Conservation (phyloP, 2,797 vertebrate species). For the Malacoraja senta region DNA sequence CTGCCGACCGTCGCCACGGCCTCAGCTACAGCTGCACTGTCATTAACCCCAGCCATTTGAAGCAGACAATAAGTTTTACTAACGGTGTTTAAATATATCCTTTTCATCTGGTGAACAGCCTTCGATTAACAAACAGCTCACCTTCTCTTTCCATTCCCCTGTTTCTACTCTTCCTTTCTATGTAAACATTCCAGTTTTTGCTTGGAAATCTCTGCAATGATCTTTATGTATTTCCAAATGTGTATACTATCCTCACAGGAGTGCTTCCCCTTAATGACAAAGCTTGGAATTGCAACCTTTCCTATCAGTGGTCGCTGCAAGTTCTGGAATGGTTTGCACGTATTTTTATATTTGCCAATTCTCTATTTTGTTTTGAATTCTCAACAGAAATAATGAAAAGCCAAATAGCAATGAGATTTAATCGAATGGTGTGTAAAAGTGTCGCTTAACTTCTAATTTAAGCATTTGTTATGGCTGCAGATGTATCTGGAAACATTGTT, state of each 20-base stretch:
- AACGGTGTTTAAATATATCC: not conserved
- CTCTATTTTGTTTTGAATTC: not conserved
- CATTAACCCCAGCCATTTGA: not conserved
- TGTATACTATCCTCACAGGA: not conserved
- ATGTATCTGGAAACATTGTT: not conserved
- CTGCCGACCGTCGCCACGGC: not conserved
- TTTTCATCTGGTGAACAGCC: not conserved
- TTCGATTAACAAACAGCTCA: not conserved
- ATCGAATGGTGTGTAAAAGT: not conserved
- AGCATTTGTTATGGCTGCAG: not conserved
- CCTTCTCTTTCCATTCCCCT: not conserved
- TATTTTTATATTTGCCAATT: not conserved
- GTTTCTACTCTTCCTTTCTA: not conserved
- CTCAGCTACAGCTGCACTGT: not conserved
- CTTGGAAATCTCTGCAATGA: not conserved
- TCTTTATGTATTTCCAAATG: not conserved
- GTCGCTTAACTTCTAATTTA: not conserved
- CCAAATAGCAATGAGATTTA: not conserved
- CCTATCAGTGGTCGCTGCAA: not conserved
- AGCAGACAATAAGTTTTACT: not conserved
- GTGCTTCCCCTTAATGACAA: slow-evolving; percentile 21
- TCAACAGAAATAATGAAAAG: not conserved
- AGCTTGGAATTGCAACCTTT: not conserved
- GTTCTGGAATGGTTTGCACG: not conserved
- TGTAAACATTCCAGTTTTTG: not conserved